Base-by-base conservation (phyloP, 2,113 vertebrate genomes). In the Oryzias celebensis region DNA sequence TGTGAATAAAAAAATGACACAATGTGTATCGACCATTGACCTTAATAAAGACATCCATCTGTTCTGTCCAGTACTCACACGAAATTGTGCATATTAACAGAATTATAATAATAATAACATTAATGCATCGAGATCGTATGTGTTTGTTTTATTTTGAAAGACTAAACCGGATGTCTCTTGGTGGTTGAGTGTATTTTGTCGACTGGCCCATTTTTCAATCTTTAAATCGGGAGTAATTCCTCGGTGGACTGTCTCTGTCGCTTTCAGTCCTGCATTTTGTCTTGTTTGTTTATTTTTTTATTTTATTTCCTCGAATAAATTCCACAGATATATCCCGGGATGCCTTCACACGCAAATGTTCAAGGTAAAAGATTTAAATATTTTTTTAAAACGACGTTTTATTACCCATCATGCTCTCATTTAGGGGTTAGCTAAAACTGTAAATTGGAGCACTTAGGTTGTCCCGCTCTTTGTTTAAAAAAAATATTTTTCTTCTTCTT, bases 311-410 rank as follows among this genome's bases (percentile, higher is more conserved):
- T 67, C 65, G 51, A 18, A 53, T 47, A 43, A 45, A 4, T 26
- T 14, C 66, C 57, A 12, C 75, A 20, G 77, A 75, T 20, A 78
- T 50, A 53, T 28, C 31, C 53, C 70, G 72, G 64, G 68, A 92
- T 92, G 91, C 89, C 91, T 80, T 87, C 90, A 15, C 83, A 74
- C 65, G 48, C 77, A 67, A 88, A 87, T 14, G 13, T 66, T 26
- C 91, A 92, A 88, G 91, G 91, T 91, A 85, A 26, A 63, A 24
- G 13, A 20, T 48, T 18, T 3, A 18, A 48, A 20, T 47, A 20
- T 20, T 20, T 20, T 20, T 44, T 12, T 14, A 20, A 18, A 12
- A n/a, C 18, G 16, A 18, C 12, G 17, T 18, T 20, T 48, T 48
- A 7, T 16, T 16, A 13, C 45, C 36, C 36, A 7, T 12, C 36